A percentile compares a stretch with the other conserved stretches of the same genome.
phyloP scores from a whole-genome alignment of 2,797 vertebrate species.

The Nasua narica region DNA sequence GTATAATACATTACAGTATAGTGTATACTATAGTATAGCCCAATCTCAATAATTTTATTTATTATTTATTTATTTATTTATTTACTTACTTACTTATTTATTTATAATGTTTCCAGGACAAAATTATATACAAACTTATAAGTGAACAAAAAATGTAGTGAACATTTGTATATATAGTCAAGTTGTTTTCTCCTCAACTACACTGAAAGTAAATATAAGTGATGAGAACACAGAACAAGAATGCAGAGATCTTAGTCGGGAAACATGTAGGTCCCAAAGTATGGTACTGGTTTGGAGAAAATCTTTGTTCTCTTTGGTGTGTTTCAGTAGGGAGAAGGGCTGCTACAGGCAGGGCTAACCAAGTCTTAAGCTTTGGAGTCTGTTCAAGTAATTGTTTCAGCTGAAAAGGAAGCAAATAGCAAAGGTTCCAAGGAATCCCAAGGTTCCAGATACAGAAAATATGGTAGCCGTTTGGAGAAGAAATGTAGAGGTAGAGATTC shows the following conservation, averaged over 20 bases:
- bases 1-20: too few species aligned
- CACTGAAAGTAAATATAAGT: background rate
- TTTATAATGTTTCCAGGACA: background rate
- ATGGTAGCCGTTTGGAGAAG: background rate
- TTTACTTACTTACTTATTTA: background rate
- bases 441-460: background rate
- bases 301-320: background rate
- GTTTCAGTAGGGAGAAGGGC: background rate
- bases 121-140: constrained; percentile 33
- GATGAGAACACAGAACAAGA: background rate
- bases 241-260: background rate
- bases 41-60: background rate
- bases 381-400: background rate
- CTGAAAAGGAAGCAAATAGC: background rate
- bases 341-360: background rate
- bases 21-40: too few species aligned
- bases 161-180: background rate
- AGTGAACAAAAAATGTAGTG: constrained; percentile 3
- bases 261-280: background rate
- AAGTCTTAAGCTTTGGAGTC: background rate
- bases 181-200: background rate
- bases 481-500: background rate
- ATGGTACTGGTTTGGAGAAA: background rate
- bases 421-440: background rate
- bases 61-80: background rate